Conservation (phyloP, 2,113 vertebrate species). For the Trichomycterus rosablanca region DNA sequence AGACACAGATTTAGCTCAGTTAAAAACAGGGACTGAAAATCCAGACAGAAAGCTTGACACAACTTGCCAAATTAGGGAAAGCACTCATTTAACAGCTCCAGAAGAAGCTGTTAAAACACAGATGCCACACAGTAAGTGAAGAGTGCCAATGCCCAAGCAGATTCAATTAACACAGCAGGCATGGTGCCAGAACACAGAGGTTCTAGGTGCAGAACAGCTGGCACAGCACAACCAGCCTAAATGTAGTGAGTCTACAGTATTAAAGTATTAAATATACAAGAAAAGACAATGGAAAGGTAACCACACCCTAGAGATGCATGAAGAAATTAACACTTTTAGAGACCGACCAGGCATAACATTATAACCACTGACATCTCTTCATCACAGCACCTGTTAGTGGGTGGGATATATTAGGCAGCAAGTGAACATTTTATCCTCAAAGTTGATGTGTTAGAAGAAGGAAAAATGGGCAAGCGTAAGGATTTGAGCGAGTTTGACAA, state of each 20-base stretch:
- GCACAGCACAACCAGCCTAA: neutral
- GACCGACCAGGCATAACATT: too few species aligned
- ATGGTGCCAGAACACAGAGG: neutral
- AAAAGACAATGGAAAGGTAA: neutral
- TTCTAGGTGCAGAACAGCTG: constrained; percentile 21
- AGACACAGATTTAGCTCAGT: constrained; percentile 38
- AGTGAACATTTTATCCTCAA: too few species aligned
- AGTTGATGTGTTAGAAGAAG: too few species aligned
- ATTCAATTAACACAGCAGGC: constrained; percentile 22
- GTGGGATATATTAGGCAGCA: too few species aligned
- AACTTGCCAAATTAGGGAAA: constrained; percentile 47
- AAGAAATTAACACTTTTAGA: too few species aligned
- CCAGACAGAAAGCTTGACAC: constrained; percentile 30
- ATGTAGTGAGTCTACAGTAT: neutral
- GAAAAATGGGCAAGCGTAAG: too few species aligned
- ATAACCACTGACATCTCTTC: too few species aligned
- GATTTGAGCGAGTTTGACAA: too few species aligned
- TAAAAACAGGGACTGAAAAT: constrained; percentile 47
- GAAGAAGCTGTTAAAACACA: constrained; percentile 29
- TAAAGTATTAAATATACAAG: neutral
- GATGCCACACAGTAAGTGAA: constrained; percentile 36
- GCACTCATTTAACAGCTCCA: constrained; percentile 44
- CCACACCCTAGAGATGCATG: too few species aligned
- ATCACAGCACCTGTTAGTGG: too few species aligned
- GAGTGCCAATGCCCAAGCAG: constrained; percentile 39